These are phyloP conservation scores for Coptodon rendalli DNA, from an alignment of 2,113 vertebrate genomes.

Conservation along the genomic window DNA sequence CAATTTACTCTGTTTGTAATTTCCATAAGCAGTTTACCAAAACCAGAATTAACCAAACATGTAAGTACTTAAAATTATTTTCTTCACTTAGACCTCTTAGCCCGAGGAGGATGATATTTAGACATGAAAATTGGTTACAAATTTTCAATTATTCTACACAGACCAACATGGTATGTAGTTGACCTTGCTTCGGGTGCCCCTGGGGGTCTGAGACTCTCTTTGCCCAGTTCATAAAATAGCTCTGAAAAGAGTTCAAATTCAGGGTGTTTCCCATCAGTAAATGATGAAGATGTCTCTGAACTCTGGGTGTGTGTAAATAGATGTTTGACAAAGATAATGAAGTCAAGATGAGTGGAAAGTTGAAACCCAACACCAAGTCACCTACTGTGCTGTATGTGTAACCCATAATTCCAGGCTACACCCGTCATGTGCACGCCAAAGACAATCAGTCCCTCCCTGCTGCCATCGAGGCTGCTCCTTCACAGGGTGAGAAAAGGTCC, in stretches of 20 bases:
- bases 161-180: neutral
- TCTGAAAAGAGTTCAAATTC: neutral
- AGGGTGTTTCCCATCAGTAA: neutral
- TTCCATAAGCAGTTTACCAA: neutral
- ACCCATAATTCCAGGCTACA: constrained; percentile 19
- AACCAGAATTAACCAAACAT: neutral
- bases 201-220: neutral
- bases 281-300: constrained; percentile 13
- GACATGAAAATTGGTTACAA: neutral
- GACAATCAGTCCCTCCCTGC: constrained; percentile 23
- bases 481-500: constrained; percentile 33
- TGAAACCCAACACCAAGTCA: constrained; percentile 5
- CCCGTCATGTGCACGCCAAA: constrained; percentile 34
- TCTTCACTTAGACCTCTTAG: neutral
- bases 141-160: neutral
- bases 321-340: constrained; percentile 29
- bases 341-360: constrained; percentile 29
- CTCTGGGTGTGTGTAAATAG: constrained; percentile 12
- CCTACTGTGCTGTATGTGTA: constrained; percentile 12
- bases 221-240: neutral
- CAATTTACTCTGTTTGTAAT: neutral
- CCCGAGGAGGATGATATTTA: neutral
- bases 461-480: constrained; percentile 7
- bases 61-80: neutral
- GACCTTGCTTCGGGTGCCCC: neutral